Percentiles rank a stretch among this genome's conserved stretches.
Conservation (phyloP, 1,140 invertebrate genomes). For the Phymorhynchus buccinoides region DNA sequence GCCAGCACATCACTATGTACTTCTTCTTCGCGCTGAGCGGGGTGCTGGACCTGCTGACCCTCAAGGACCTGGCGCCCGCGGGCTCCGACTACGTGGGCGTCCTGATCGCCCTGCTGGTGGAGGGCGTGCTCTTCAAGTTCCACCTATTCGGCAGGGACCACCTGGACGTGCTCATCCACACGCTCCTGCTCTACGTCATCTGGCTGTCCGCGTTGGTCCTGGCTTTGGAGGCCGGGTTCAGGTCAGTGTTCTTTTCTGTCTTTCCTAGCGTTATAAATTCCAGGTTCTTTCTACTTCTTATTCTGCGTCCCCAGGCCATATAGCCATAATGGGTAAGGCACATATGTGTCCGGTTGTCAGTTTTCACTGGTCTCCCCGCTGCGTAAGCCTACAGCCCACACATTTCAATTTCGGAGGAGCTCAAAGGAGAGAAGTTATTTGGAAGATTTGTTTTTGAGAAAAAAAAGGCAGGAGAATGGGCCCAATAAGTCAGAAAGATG, state of each 20-base stretch:
- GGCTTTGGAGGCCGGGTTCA: conserved; percentile 58
- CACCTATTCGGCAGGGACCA: conserved; percentile 73
- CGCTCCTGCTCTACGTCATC: conserved; percentile 72
- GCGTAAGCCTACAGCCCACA: too few relatives aligned
- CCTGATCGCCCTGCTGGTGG: conserved; percentile 68
- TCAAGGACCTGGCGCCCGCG: conserved; percentile 50
- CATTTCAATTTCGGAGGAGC: too few relatives aligned
- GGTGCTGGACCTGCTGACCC: conserved; percentile 70
- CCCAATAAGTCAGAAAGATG: too few relatives aligned
- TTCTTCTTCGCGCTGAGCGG: conserved; percentile 74
- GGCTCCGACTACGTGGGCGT: conserved; percentile 49
- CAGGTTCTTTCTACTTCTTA: too few relatives aligned
- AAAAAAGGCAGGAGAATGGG: too few relatives aligned
- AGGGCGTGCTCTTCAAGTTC: conserved; percentile 74
- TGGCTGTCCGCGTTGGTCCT: conserved; percentile 62
- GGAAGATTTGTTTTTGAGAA: too few relatives aligned
- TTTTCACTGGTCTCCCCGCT: too few relatives aligned
- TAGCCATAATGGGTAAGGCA: too few relatives aligned
- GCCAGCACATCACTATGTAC: conserved; percentile 76
- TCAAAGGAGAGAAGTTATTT: too few relatives aligned
- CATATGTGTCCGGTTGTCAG: too few relatives aligned
- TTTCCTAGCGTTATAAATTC: too few relatives aligned
- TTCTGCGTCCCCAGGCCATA: too few relatives aligned
- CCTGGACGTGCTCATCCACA: conserved; percentile 75
- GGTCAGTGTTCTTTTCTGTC: neutral